Evolutionary conservation across 2,888 invertebrate species (phyloP), one percentile per base, ranked within the genome.

Genomic region (Agrypnus murinus): DNA sequence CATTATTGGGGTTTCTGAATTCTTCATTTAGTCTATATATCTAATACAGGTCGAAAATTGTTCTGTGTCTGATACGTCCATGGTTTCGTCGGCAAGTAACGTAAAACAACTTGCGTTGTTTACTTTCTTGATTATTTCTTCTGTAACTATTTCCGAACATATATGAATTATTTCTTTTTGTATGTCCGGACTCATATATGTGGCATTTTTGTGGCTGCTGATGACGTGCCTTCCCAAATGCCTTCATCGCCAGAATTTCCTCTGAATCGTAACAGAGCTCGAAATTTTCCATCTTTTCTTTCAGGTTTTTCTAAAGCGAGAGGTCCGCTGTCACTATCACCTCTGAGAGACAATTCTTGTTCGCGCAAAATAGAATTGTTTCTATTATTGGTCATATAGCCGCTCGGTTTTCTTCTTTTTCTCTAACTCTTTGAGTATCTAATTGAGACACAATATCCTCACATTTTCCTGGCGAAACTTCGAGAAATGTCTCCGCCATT

Each of bases 11-110:
- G 3, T 1, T 4, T 14, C 10, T 8, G 7, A 12, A 10, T n/a
- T 9, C 2, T 14, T 10, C n/a, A 9, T 5, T 25, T 3, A 25
- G 25, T 34, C 31, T 2, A 10, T 9, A 36, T 79, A 79, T 40
- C 79, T 69, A 57, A 75, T 69, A 59, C 79, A 77, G 59, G 78
- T 62, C 45, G 79, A 78, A 71, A 80, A 75, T 70, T 80, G 78
- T 74, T 81, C 78, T 43, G 73, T 72, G 17, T 74, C 73, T 46
- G 74, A 68, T 17, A 79, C 74, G 75, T 81, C 81, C 34, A 78
- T 75, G 58, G 79, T 80, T 75, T 78, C 80, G 71, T 80, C 79
- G 57, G 79, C 81, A 50, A 81, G 59, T 46, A 81, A 72, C 17
- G 78, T 73, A 69, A 80, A 83, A 69, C 72, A 75, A 59, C 74